Conservation (phyloP, 2,113 vertebrate species). For the Machaerirhynchus nigripectus region DNA sequence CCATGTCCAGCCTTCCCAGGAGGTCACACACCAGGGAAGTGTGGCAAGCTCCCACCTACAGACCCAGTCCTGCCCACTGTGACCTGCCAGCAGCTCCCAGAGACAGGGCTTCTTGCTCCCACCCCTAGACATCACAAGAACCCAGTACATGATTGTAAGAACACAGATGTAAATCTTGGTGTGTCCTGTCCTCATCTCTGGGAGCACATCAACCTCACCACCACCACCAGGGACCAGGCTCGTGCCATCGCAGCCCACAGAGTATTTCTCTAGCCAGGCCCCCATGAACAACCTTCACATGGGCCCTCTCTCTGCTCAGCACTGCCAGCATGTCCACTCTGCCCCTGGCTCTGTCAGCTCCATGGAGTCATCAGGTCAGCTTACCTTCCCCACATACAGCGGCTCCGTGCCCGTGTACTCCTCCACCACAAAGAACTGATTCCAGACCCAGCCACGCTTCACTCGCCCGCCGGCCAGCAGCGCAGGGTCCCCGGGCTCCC, state of each 20-base stretch:
- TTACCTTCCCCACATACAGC: slow-evolving; percentile 97
- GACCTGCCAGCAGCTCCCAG: neutral
- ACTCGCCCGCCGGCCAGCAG: slow-evolving; percentile 80
- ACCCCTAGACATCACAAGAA: neutral
- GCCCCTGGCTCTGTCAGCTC: neutral
- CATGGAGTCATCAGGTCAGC: neutral
- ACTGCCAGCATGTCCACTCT: neutral
- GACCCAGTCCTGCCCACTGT: neutral
- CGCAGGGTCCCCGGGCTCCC: slow-evolving; percentile 53
- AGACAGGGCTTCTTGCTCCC: neutral
- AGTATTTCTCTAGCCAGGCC: neutral
- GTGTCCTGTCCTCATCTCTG: neutral
- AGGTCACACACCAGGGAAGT: neutral
- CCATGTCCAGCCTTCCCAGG: neutral
- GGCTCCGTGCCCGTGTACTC: slow-evolving; percentile 98
- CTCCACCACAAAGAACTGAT: slow-evolving; percentile 98
- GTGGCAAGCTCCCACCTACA: neutral
- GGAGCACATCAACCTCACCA: neutral
- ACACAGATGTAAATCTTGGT: neutral
- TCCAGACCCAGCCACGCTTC: slow-evolving; percentile 99
- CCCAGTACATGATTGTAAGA: accelerated
- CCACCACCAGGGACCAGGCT: neutral
- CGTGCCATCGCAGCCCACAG: neutral
- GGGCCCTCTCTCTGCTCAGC: neutral
- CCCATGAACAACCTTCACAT: accelerated